Conservation (phyloP, 2,797 vertebrate genomes). For the Hirundo rustica region DNA sequence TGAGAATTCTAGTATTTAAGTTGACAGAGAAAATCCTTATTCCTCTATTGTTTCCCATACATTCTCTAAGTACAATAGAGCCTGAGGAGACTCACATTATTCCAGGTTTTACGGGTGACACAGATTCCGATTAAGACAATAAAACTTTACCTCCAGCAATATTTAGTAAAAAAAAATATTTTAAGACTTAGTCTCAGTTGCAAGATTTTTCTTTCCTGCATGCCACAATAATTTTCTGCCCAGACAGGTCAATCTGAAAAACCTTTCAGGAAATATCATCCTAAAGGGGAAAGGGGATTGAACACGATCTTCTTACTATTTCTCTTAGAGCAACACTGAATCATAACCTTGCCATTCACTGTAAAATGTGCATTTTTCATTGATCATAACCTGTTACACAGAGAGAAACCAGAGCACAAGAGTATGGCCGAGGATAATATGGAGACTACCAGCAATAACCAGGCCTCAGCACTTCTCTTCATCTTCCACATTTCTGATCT, state of each 20-base stretch:
- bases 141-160: conserved; percentile 12
- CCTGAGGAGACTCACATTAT: neutral
- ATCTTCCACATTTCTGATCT: neutral
- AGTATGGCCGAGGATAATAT: neutral
- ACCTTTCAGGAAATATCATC: neutral
- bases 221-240: neutral
- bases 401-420: neutral
- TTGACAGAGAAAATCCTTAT: neutral
- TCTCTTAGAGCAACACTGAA: neutral
- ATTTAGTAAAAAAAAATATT: neutral
- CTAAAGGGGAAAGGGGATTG: neutral
- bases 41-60: neutral
- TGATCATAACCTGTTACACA: neutral
- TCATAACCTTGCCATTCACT: neutral
- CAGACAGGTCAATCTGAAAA: neutral
- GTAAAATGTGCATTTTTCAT: rapidly evolving
- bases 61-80: neutral
- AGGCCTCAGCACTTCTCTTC: neutral
- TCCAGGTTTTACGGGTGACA: neutral
- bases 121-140: neutral
- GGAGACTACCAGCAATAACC: neutral
- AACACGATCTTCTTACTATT: neutral
- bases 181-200: neutral
- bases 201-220: neutral
- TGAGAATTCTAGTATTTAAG: neutral